phyloP scores from a whole-genome alignment of 2,113 vertebrate species.

The Anarrhichthys ocellatus region DNA sequence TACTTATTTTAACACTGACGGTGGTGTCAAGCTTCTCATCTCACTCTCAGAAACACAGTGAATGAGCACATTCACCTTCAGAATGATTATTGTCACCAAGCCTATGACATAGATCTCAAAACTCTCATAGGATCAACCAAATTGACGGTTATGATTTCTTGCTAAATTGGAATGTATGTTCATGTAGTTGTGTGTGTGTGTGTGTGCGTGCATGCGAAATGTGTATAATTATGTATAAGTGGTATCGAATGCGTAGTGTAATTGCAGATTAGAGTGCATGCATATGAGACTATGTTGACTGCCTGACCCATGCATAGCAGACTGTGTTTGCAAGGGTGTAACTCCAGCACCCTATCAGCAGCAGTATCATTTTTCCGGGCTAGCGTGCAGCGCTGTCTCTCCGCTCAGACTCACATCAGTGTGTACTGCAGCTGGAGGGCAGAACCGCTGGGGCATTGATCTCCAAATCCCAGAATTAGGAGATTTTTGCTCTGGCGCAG shows the following conservation, averaged over 20 bases:
- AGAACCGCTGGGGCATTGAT: conserved; percentile 65
- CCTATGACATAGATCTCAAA: background rate
- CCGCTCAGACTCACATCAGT: conserved; percentile 45
- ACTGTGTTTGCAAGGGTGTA: conserved; percentile 1
- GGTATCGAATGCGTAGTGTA: conserved; percentile 10
- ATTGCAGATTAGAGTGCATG: conserved; percentile 12
- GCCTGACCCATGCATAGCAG: conserved; percentile 2
- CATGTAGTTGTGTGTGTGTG: background rate
- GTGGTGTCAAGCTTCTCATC: background rate
- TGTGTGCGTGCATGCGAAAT: background rate
- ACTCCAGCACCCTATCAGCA: conserved; percentile 7
- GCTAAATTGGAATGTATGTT: background rate
- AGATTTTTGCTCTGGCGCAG: conserved; percentile 41
- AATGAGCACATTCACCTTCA: background rate
- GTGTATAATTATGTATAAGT: conserved; percentile 18
- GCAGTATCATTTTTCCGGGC: conserved; percentile 10
- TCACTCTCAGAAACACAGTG: background rate
- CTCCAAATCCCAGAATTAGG: conserved; percentile 65
- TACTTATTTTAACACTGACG: background rate
- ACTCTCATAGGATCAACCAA: background rate
- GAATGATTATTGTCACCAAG: background rate
- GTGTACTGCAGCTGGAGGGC: conserved; percentile 60
- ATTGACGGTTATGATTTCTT: background rate
- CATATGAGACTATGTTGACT: background rate
- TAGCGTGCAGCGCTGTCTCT: conserved; percentile 29